Evolutionary conservation across 1,140 invertebrate genomes (phyloP).

Genomic region (Cecropterus lyciades): DNA sequence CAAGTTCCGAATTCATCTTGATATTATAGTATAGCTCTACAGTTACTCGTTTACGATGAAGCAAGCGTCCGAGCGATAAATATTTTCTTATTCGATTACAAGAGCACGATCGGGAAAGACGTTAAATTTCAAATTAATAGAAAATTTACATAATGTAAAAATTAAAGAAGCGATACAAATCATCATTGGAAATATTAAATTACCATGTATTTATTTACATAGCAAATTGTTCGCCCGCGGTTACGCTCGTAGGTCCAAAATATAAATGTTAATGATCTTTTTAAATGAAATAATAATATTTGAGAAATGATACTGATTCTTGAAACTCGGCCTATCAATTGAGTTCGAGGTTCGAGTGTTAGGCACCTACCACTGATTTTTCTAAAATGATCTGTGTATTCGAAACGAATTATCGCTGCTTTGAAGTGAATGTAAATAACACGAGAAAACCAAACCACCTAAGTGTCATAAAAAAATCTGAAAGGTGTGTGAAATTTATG

Average conservation of each 20-base stretch:
- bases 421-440: no score
- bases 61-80: background rate
- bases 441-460: no score
- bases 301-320: no score
- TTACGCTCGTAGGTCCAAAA: background rate
- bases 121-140: constrained; percentile 42
- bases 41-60: background rate
- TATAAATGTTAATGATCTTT: background rate
- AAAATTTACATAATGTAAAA: constrained; percentile 45
- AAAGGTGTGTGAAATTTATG: no score
- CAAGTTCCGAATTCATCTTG: no score
- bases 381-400: no score
- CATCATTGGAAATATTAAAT: constrained; percentile 41
- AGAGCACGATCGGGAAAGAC: constrained; percentile 17
- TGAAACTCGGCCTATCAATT: no score
- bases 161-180: constrained; percentile 46
- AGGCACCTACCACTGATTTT: no score
- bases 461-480: no score
- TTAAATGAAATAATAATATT: no score
- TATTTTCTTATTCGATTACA: constrained; percentile 19
- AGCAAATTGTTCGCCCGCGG: background rate
- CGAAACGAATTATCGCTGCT: no score
- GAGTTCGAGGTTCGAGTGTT: no score
- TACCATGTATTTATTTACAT: constrained; percentile 42
- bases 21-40: background rate